Percentiles rank a stretch among this genome's conserved stretches.
These are phyloP conservation scores for Tarsius wallacei DNA, from an alignment of 2,797 vertebrate genomes.

Conservation along the genomic window DNA sequence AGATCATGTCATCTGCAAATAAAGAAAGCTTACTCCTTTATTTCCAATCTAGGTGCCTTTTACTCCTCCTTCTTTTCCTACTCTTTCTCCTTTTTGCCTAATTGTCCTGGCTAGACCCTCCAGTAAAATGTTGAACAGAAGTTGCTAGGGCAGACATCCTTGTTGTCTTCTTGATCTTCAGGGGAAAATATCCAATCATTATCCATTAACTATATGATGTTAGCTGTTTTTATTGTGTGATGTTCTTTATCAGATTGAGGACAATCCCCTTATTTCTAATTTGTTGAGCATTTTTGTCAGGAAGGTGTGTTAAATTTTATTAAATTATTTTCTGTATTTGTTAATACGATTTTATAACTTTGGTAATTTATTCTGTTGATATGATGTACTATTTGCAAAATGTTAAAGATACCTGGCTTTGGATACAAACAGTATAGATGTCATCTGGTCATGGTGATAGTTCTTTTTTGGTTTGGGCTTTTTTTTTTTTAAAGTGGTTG, in stretches of 20 bases:
- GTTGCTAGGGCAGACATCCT: background rate
- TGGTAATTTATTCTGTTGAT: background rate
- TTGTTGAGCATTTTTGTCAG: background rate
- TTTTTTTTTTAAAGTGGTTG: background rate
- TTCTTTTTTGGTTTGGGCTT: background rate
- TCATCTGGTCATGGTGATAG: background rate
- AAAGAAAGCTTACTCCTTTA: background rate
- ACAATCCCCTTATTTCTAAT: background rate
- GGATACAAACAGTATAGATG: background rate
- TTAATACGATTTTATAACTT: background rate
- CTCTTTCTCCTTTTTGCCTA: background rate
- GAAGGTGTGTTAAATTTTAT: background rate
- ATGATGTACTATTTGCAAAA: background rate
- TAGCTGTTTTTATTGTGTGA: background rate
- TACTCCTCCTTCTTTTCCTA: background rate
- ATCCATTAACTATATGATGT: background rate
- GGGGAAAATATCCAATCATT: background rate
- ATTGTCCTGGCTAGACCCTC: background rate
- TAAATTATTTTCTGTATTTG: background rate
- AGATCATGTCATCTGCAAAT: background rate
- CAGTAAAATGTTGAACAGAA: background rate
- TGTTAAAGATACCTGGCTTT: background rate
- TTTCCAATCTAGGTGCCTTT: background rate
- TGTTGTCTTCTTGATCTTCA: background rate
- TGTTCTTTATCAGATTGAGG: background rate